phyloP scores from a whole-genome alignment of 2,113 vertebrate genomes.

The Mola mola region DNA sequence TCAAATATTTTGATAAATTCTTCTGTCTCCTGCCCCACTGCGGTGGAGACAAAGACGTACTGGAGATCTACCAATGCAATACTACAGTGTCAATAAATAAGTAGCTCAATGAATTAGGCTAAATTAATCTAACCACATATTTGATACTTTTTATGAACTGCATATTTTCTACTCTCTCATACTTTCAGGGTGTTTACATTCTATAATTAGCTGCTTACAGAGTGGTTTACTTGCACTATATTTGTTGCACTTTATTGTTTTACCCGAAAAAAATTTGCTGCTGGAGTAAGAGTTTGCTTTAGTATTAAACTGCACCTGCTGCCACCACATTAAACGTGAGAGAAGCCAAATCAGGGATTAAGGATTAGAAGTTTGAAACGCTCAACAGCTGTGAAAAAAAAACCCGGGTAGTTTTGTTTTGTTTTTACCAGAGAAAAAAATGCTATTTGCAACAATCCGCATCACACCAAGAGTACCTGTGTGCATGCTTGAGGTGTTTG shows the following conservation, averaged over 20 bases:
- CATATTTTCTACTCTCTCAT: no score
- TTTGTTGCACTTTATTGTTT: no score
- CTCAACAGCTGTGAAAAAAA: not conserved
- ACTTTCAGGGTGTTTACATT: no score
- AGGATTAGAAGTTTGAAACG: not conserved
- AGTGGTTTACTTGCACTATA: no score
- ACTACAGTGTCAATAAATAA: no score
- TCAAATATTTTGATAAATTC: no score
- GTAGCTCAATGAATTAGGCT: no score
- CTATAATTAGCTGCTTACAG: not conserved
- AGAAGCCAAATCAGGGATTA: constrained; percentile 1
- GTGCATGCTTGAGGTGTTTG: not conserved
- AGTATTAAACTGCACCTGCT: not conserved
- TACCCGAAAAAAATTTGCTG: no score
- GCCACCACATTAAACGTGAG: not conserved
- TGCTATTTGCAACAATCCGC: not conserved
- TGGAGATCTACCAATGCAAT: not conserved
- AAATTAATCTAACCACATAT: no score
- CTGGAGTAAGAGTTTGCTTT: no score
- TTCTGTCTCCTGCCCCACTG: not conserved
- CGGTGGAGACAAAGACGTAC: no score
- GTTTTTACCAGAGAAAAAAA: not conserved
- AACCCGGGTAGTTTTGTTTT: not conserved
- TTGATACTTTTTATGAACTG: no score
- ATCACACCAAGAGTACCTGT: not conserved